phyloP scores from a whole-genome alignment of 2,797 vertebrate species.

The Pelobates cultripes region DNA sequence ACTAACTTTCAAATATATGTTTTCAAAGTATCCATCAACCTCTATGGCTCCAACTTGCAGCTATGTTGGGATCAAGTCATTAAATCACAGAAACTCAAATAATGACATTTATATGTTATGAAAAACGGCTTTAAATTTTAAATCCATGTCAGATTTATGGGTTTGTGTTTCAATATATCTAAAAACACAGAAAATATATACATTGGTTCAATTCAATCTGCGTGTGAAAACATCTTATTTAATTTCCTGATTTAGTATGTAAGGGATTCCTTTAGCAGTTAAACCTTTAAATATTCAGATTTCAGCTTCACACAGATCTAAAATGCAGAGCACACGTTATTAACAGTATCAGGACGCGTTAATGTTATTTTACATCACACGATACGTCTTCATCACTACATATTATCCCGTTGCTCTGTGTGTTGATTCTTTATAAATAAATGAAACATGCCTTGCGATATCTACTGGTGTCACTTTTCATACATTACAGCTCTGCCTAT shows the following conservation, averaged over 20 bases:
- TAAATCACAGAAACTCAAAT: slow-evolving; percentile 31
- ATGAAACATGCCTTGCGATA: slow-evolving; percentile 3
- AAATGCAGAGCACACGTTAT: background rate
- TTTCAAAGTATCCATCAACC: background rate
- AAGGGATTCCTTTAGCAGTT: background rate
- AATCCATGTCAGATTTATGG: slow-evolving; percentile 25
- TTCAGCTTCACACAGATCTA: background rate
- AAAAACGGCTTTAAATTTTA: slow-evolving; percentile 21
- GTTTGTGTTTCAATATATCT: slow-evolving; percentile 9
- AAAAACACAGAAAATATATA: slow-evolving; percentile 14
- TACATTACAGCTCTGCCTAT: background rate
- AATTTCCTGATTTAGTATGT: background rate
- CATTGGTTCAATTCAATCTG: background rate
- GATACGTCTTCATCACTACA: background rate
- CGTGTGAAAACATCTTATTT: background rate
- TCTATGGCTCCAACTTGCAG: background rate
- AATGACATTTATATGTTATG: slow-evolving; percentile 38
- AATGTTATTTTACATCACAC: background rate
- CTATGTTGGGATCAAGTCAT: slow-evolving; percentile 13
- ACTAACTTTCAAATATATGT: background rate
- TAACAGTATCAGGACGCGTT: slow-evolving; percentile 5
- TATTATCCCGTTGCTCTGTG: background rate
- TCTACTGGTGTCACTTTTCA: slow-evolving; percentile 15
- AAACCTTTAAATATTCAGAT: background rate
- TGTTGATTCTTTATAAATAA: slow-evolving; percentile 16